Evolutionary conservation across 1,140 invertebrate genomes (phyloP).

Genomic region (Battus philenor): DNA sequence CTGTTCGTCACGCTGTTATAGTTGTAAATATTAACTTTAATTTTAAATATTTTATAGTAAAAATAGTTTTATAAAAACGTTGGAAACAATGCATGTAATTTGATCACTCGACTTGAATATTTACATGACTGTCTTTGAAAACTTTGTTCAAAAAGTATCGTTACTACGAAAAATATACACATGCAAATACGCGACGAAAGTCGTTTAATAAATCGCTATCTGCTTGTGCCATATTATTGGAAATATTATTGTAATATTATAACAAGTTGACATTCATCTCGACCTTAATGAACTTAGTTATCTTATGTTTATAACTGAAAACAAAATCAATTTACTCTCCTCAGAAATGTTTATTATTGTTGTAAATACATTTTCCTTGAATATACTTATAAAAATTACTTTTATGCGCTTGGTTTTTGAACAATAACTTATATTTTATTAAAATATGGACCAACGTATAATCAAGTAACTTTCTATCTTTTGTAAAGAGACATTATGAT

Average conservation of each 20-base stretch:
- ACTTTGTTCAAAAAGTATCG: conserved; percentile 2
- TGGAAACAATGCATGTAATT: background rate
- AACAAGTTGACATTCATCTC: background rate
- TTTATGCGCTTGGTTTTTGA: too few species aligned
- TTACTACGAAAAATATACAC: too few species aligned
- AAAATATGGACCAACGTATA: too few species aligned
- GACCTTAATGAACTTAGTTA: conserved; percentile 8
- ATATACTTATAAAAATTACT: too few species aligned
- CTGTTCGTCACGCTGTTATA: too few species aligned
- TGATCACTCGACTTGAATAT: background rate
- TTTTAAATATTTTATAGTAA: background rate
- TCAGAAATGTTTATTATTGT: conserved; percentile 1
- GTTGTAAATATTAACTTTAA: too few species aligned
- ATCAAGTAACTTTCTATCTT: too few species aligned
- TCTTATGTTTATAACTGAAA: conserved; percentile 11
- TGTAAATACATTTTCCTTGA: background rate
- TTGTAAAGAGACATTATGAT: too few species aligned
- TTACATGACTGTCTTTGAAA: background rate
- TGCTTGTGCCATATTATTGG: background rate
- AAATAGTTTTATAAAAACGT: background rate
- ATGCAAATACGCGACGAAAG: too few species aligned
- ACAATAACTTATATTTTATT: too few species aligned
- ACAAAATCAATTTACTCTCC: conserved; percentile 8
- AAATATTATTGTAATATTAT: too few species aligned
- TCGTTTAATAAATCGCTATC: too few species aligned